Evolutionary conservation across 53 echinoderm and acorn worm species (phyloP).

Genomic region (Paracentrotus lividus): DNA sequence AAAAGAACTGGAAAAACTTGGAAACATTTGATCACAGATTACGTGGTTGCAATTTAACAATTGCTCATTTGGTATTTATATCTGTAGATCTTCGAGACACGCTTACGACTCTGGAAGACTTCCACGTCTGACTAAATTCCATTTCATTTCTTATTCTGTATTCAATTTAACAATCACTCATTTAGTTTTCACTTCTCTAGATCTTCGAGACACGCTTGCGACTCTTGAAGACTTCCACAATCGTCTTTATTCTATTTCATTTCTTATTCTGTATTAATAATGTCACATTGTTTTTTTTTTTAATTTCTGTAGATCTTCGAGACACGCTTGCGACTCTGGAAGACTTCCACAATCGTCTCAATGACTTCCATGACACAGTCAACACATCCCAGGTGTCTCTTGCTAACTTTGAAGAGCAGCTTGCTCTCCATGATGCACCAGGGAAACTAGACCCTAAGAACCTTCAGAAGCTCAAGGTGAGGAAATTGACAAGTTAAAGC

Average conservation of each 20-base stretch:
- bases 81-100: constrained; percentile 77
- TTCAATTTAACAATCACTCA: no score
- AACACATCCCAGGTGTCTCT: constrained; percentile 90
- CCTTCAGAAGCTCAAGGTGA: constrained; percentile 93
- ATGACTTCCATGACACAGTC: constrained; percentile 89
- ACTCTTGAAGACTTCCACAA: constrained; percentile 83
- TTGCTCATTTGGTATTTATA: no score
- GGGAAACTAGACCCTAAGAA: constrained; percentile 86
- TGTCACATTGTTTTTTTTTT: no score
- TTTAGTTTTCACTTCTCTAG: constrained; percentile 63
- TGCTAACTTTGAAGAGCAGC: constrained; percentile 91
- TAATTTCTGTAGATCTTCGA: constrained; percentile 70
- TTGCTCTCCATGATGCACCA: constrained; percentile 87
- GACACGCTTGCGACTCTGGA: constrained; percentile 80
- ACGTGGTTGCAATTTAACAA: no score
- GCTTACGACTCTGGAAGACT: constrained; percentile 78
- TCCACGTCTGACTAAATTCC: constrained; percentile 80
- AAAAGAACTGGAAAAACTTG: no score
- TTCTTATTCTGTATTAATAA: no score
- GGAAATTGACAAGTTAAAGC: not conserved
- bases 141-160: no score
- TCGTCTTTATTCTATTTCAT: no score
- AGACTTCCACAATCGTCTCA: constrained; percentile 80
- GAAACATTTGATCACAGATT: no score
- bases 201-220: constrained; percentile 74